These are phyloP conservation scores for Burhinus bistriatus DNA, from an alignment of 2,113 vertebrate species.

Conservation along the genomic window DNA sequence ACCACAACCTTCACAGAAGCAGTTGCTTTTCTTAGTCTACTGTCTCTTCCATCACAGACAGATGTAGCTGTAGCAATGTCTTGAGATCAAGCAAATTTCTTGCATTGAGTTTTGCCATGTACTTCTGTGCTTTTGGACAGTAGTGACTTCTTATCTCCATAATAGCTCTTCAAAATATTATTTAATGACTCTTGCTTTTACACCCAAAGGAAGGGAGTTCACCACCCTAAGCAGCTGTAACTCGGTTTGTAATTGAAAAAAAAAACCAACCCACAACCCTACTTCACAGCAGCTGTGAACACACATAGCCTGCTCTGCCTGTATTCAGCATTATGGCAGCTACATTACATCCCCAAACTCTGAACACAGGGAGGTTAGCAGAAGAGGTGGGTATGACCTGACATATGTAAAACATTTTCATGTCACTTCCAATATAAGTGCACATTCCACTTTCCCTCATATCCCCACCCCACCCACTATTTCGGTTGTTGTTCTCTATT, in stretches of 20 bases:
- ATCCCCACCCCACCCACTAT: neutral
- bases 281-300: neutral
- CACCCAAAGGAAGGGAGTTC: neutral
- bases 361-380: neutral
- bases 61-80: neutral
- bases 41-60: neutral
- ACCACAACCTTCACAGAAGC: neutral
- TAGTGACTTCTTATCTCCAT: neutral
- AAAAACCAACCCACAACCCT: too few relatives aligned
- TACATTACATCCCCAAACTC: accelerated
- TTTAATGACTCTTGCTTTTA: neutral
- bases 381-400: neutral
- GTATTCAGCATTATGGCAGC: neutral
- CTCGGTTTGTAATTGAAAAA: neutral
- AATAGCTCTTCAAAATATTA: neutral
- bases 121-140: neutral
- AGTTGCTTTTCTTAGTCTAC: neutral
- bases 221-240: neutral
- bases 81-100: neutral
- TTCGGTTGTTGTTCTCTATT: neutral
- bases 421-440: neutral
- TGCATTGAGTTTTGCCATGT: neutral
- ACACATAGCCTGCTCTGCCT: neutral
- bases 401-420: neutral
- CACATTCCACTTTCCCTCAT: neutral